These are phyloP conservation scores for Rousettus madagascariensis DNA, from an alignment of 2,797 vertebrate species.

Conservation along the genomic window DNA sequence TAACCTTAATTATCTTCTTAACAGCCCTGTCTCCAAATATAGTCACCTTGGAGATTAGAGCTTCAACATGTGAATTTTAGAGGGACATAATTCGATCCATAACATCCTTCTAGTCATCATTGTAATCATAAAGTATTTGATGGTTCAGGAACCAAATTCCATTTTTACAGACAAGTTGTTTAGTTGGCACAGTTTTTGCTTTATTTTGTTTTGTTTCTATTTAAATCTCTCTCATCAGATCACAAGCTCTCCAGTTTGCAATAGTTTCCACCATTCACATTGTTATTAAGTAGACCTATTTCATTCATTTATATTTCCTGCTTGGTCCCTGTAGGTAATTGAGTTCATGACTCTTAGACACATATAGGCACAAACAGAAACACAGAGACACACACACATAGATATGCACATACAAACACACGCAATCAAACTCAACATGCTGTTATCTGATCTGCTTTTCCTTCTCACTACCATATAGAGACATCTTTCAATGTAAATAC, in stretches of 20 bases:
- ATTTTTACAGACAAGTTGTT: constrained; percentile 27
- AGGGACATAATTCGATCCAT: neutral
- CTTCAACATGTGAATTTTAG: neutral
- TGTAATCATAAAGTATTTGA: neutral
- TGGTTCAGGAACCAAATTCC: neutral
- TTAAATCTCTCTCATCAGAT: constrained; percentile 28
- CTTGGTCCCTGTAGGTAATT: neutral
- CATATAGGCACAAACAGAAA: neutral
- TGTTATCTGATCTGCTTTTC: constrained; percentile 11
- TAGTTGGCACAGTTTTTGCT: neutral
- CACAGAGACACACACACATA: neutral
- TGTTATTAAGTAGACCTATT: constrained; percentile 16
- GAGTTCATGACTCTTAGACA: constrained; percentile 1
- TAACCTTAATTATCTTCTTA: constrained; percentile 14
- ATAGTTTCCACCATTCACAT: neutral
- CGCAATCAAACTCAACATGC: neutral
- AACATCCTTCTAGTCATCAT: neutral
- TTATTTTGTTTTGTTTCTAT: neutral
- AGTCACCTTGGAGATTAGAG: neutral
- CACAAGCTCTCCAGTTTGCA: neutral
- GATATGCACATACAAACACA: neutral
- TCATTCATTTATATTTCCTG: constrained; percentile 16
- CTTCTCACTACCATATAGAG: neutral
- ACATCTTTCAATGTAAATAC: constrained; percentile 4
- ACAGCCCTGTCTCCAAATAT: neutral